Percentiles rank a stretch among this genome's conserved stretches.
Evolutionary conservation across 2,888 invertebrate genomes (phyloP).

Genomic region (Hemithea aestivaria): DNA sequence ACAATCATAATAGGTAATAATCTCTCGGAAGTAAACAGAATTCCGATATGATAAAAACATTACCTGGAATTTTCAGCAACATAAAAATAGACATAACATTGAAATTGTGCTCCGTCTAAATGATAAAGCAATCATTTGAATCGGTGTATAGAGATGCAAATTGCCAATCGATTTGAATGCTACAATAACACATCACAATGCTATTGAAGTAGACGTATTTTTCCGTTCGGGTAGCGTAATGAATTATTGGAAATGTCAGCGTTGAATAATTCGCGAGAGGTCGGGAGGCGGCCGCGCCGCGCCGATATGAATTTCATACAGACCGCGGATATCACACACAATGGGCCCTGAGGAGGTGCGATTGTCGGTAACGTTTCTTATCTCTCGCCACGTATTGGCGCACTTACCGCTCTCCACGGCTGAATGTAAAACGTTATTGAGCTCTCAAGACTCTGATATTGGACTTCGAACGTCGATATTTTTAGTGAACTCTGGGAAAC

Average conservation of each 20-base stretch:
- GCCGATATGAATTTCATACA: conserved; percentile 49
- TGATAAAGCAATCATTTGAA: no score
- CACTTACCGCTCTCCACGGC: conserved; percentile 49
- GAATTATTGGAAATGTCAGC: conserved; percentile 37
- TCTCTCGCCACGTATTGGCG: conserved; percentile 52
- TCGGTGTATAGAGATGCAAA: no score
- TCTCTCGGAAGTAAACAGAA: no score
- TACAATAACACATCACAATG: conserved; percentile 10
- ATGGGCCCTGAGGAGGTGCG: conserved; percentile 44
- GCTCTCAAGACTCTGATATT: conserved; percentile 52
- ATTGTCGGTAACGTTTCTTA: conserved; percentile 60
- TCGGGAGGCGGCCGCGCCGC: conserved; percentile 23
- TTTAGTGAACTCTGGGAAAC: conserved; percentile 31
- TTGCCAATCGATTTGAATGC: no score
- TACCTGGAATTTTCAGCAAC: no score
- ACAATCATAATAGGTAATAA: no score
- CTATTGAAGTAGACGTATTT: conserved; percentile 22
- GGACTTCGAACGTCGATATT: conserved; percentile 51
- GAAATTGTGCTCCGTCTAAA: no score
- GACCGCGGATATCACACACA: conserved; percentile 45
- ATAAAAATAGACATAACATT: no score
- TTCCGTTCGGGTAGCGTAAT: conserved; percentile 28
- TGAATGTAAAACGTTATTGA: conserved; percentile 63
- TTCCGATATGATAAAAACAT: no score
- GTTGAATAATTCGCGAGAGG: conserved; percentile 36